These are phyloP conservation scores for Habropoda laboriosa DNA, from an alignment of 1,140 invertebrate species.

Conservation along the genomic window DNA sequence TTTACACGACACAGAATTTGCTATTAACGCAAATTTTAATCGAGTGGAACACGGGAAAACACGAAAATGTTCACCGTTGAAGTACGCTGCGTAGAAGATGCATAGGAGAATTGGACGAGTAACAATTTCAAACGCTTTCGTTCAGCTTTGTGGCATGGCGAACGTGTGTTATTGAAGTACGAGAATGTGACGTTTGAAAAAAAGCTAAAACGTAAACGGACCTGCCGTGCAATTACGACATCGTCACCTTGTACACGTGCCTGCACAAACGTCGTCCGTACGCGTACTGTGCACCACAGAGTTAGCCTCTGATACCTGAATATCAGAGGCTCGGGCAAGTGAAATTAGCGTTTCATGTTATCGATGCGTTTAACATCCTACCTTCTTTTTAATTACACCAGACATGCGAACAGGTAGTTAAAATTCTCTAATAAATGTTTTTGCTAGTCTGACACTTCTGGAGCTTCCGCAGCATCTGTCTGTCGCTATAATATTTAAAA, in stretches of 20 bases:
- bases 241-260: not conserved
- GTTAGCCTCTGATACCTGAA: not conserved
- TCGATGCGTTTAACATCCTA: not conserved
- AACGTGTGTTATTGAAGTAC: not conserved
- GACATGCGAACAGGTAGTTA: too few species aligned
- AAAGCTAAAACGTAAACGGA: not conserved
- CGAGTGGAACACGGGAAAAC: too few species aligned
- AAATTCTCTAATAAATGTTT: too few species aligned
- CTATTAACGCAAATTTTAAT: too few species aligned
- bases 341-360: slow-evolving; percentile 9
- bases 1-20: too few species aligned
- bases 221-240: slow-evolving; percentile 3
- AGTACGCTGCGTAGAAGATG: too few species aligned
- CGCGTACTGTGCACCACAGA: not conserved
- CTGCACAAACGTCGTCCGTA: not conserved
- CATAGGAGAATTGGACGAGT: not conserved
- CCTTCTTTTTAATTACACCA: not conserved
- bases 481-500: too few species aligned
- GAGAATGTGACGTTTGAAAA: not conserved
- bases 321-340: not conserved
- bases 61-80: not conserved
- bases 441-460: too few species aligned
- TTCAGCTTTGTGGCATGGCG: not conserved
- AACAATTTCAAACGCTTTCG: not conserved
- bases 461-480: too few species aligned